A percentile compares a stretch with the other conserved stretches of the same genome.
These are phyloP conservation scores for Lamellibrachia satsuma DNA, from an alignment of 2,888 invertebrate species.

Conservation along the genomic window DNA sequence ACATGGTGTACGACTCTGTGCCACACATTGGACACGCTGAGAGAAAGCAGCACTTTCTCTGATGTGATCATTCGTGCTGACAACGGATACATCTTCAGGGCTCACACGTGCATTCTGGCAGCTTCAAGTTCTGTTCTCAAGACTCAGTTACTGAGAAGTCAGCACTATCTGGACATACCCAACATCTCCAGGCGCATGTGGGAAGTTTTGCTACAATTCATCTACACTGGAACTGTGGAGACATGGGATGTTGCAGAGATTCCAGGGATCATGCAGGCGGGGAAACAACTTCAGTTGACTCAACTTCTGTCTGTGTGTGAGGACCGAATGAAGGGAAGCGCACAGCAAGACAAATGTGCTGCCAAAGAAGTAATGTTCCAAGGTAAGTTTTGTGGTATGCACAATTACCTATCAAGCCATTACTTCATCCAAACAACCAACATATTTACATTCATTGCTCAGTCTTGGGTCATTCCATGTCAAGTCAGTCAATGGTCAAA, in stretches of 20 bases:
- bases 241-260: neutral
- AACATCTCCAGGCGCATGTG: neutral
- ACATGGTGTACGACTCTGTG: neutral
- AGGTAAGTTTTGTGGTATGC: neutral
- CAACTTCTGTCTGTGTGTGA: neutral
- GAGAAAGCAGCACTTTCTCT: neutral
- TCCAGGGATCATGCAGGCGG: neutral
- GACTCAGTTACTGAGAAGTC: neutral
- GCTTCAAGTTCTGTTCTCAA: neutral
- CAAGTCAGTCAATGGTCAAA: no score
- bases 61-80: neutral
- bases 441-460: no score
- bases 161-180: neutral
- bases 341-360: neutral
- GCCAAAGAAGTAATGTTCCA: neutral
- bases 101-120: neutral
- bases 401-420: no score
- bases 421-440: no score
- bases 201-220: neutral
- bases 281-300: neutral
- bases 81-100: neutral
- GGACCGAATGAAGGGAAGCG: neutral
- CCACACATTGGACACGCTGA: neutral
- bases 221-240: neutral
- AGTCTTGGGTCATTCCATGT: no score